A percentile compares a stretch with the other conserved stretches of the same genome.
phyloP scores from a whole-genome alignment of 1,140 invertebrate species.

The Eumeta japonica region DNA sequence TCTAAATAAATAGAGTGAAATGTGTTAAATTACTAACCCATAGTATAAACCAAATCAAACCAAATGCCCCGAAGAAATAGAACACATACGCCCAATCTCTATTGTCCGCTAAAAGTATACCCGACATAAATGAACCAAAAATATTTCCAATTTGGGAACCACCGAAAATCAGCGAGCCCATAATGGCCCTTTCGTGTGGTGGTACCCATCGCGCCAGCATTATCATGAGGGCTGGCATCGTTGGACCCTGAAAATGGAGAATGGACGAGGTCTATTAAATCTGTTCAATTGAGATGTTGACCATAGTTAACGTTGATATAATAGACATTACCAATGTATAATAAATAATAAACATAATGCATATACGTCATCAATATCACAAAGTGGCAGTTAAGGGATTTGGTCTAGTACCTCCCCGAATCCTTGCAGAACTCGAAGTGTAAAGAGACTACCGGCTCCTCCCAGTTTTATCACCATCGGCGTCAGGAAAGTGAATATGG shows the following conservation, averaged over 20 bases:
- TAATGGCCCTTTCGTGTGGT: conserved; percentile 66
- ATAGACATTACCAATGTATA: neutral
- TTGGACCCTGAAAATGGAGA: conserved; percentile 61
- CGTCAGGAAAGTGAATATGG: conserved; percentile 8
- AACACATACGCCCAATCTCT: conserved; percentile 75
- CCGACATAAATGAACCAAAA: conserved; percentile 69
- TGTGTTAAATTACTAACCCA: conserved; percentile 64
- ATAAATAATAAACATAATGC: conserved; percentile 1
- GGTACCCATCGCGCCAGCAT: conserved; percentile 75
- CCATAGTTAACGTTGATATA: conserved; percentile 7
- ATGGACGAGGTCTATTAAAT: neutral
- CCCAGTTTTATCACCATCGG: conserved; percentile 18
- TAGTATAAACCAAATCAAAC: conserved; percentile 69
- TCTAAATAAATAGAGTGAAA: neutral
- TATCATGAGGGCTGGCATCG: conserved; percentile 72
- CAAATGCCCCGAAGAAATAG: conserved; percentile 77
- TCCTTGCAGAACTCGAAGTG: conserved; percentile 61
- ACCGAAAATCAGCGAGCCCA: conserved; percentile 71
- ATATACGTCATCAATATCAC: no score
- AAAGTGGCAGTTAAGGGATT: no score
- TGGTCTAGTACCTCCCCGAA: conserved; percentile 53
- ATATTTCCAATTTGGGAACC: conserved; percentile 76
- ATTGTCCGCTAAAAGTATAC: conserved; percentile 63
- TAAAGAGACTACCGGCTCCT: conserved; percentile 54
- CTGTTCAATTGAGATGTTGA: conserved; percentile 7